These are phyloP conservation scores for Danionella cerebrum DNA, from an alignment of 2,113 vertebrate genomes.

Conservation along the genomic window DNA sequence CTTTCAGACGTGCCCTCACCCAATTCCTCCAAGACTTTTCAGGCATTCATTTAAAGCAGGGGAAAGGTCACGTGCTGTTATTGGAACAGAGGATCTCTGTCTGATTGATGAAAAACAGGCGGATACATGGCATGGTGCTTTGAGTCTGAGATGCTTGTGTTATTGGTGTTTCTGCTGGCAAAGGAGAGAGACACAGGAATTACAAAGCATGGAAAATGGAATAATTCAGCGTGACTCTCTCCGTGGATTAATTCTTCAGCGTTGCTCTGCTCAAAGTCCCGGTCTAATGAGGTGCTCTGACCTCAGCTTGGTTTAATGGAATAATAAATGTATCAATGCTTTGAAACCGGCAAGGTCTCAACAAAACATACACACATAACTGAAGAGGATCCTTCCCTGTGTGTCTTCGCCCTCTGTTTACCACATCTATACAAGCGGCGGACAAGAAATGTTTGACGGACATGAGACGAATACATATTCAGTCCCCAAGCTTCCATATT, in stretches of 20 bases:
- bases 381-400: not conserved
- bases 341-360: slow-evolving; percentile 39
- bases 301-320: slow-evolving; percentile 45
- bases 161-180: not conserved
- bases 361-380: slow-evolving; percentile 13
- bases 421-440: slow-evolving; percentile 6
- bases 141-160: not conserved
- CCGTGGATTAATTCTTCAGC: slow-evolving; percentile 45
- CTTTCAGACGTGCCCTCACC: slow-evolving; percentile 37
- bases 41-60: slow-evolving; percentile 12
- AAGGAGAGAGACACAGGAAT: slow-evolving; percentile 18
- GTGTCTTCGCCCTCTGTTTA: not conserved
- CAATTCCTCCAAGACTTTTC: slow-evolving; percentile 9
- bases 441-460: slow-evolving; percentile 20
- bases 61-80: slow-evolving; percentile 2
- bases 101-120: slow-evolving; percentile 33
- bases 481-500: not conserved
- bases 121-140: not conserved
- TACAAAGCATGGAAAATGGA: slow-evolving; percentile 32
- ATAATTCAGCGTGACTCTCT: slow-evolving; percentile 36
- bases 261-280: slow-evolving; percentile 39
- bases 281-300: slow-evolving; percentile 41
- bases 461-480: slow-evolving; percentile 28
- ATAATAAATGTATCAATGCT: slow-evolving; percentile 44
- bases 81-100: not conserved